A percentile compares a stretch with the other conserved stretches of the same genome.
phyloP scores from a whole-genome alignment of 2,113 vertebrate species.

The Isichthys henryi region DNA sequence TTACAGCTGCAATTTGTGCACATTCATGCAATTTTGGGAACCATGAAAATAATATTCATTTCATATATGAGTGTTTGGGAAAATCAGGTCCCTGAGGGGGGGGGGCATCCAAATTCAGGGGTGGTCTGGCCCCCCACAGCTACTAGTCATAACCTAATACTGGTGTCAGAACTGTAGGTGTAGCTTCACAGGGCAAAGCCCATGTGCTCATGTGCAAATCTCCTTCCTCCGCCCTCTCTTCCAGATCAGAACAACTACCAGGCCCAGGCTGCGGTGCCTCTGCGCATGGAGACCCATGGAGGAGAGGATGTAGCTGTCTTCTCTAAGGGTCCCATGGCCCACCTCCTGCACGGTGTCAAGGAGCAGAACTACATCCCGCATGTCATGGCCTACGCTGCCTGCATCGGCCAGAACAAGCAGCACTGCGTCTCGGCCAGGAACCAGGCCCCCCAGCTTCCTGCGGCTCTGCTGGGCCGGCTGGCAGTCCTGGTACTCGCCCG shows the following conservation, averaged over 20 bases:
- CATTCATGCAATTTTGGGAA: neutral
- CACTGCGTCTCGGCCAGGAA: slow-evolving; percentile 51
- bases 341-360: slow-evolving; percentile 84
- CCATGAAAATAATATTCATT: neutral
- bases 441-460: slow-evolving; percentile 8
- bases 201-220: neutral
- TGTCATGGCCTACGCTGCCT: slow-evolving; percentile 87
- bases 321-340: slow-evolving; percentile 87
- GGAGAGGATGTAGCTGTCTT: slow-evolving; percentile 91
- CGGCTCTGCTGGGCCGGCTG: slow-evolving; percentile 27
- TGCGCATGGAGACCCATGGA: slow-evolving; percentile 80
- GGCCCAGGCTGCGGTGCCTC: slow-evolving; percentile 81
- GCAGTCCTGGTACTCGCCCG: slow-evolving; percentile 38
- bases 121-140: neutral
- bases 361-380: slow-evolving; percentile 97
- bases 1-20: neutral
- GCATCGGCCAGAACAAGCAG: slow-evolving; percentile 74
- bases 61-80: neutral
- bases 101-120: neutral
- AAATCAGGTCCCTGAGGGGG: neutral
- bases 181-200: neutral
- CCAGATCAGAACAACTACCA: slow-evolving; percentile 79
- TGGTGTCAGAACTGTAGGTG: neutral
- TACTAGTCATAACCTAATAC: neutral
- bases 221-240: neutral